Evolutionary conservation across 2,888 invertebrate genomes (phyloP), one percentile per base, ranked within the genome.

Genomic region (Pomacea canaliculata): DNA sequence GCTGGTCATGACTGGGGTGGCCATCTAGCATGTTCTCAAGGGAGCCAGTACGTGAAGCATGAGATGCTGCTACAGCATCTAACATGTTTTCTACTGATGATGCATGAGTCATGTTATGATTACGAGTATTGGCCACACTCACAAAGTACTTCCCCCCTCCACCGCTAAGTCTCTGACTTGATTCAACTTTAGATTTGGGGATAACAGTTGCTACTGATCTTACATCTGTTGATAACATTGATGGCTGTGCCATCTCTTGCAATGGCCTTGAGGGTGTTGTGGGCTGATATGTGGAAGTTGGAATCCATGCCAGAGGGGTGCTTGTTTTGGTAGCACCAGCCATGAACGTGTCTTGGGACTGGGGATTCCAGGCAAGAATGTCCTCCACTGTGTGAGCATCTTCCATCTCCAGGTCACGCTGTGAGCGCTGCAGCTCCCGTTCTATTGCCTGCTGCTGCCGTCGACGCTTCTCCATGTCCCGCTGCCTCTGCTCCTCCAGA

Each of bases 361-460:
- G 51, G 3, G 73, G 18, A 1, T 56, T n/a, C 79, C 73, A 77
- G 60, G 83, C 83, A 59, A 88, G 77, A 71, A 88, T 80, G 76
- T 88, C 87, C 63, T 88, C 88, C n/a, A 88, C 82, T 80, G 86
- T 86, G 71, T 86, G 85, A 10, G 82, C 76, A 23, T 88, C 87
- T 72, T 88, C 88, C 65, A 82, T 81, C 74, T 88, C 88, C 48
- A 88, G 73, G 76, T 88, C 88, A 48, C 84, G 82, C 73, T 86
- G 84, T 0, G 86, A 87, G 18, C 84, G 85, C 76, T 82, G 81
- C 75, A 86, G 85, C 76, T 88, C 87, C 70, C 84, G 83, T 67
- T 88, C 88, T 27, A 87, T 84, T 67, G 82, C 71, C 74, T 87
- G 85, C 78, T 84, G 83, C 76, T 88, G 87, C 65, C 83, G 71